Percentiles rank a stretch among this genome's conserved stretches.
These are phyloP conservation scores for Hirtodrosophila cameraria DNA, from an alignment of 2,888 invertebrate genomes.

Conservation along the genomic window DNA sequence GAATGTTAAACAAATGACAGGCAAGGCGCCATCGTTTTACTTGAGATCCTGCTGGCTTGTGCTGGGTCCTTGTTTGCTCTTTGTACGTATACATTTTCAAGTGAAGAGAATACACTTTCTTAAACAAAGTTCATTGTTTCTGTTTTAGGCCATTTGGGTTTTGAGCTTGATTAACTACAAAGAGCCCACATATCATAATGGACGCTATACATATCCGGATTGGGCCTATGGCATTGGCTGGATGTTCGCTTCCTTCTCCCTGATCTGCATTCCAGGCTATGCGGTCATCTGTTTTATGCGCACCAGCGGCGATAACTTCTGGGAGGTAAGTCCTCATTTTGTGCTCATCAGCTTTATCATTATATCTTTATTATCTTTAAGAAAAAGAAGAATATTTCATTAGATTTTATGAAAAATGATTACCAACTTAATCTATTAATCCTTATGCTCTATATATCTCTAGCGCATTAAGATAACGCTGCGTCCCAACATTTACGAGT, in stretches of 20 bases:
- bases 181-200: conserved; percentile 93
- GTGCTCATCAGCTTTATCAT: too few relatives aligned
- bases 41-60: conserved; percentile 94
- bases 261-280: conserved; percentile 93
- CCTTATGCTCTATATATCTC: accelerated
- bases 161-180: conserved; percentile 94
- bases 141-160: conserved; percentile 91
- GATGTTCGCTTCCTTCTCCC: conserved; percentile 92
- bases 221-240: conserved; percentile 95
- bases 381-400: too few relatives aligned
- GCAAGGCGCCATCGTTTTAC: conserved; percentile 90
- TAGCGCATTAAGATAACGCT: conserved; percentile 91
- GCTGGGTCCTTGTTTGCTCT: conserved; percentile 91
- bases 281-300: conserved; percentile 89
- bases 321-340: conserved; percentile 87
- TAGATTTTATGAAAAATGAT: too few relatives aligned
- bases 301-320: conserved; percentile 89
- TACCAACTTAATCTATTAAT: neutral
- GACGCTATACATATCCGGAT: conserved; percentile 90
- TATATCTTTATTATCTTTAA: too few relatives aligned
- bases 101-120: neutral
- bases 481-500: conserved; percentile 91
- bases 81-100: conserved; percentile 84
- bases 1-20: conserved; percentile 96
- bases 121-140: too few relatives aligned